A percentile compares a stretch with the other conserved stretches of the same genome.
Conservation (phyloP, 1,140 invertebrate genomes). For the Lithobius niger region DNA sequence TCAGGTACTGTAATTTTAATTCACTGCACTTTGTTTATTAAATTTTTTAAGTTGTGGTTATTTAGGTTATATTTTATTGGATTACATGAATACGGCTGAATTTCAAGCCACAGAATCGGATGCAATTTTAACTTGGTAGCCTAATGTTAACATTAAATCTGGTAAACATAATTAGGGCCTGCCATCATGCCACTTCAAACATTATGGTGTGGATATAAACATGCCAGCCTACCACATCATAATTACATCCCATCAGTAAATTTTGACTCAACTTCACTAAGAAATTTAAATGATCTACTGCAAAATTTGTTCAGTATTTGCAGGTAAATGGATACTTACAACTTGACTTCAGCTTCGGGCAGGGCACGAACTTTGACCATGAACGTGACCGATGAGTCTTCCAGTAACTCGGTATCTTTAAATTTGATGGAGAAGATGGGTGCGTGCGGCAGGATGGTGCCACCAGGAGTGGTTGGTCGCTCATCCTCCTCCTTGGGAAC, state of each 20-base stretch:
- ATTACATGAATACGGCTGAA: background rate
- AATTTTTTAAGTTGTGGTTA: too few relatives aligned
- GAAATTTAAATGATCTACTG: background rate
- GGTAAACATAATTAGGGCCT: background rate
- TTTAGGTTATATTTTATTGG: too few relatives aligned
- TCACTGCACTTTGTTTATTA: too few relatives aligned
- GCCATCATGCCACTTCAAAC: background rate
- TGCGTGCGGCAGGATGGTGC: conserved; percentile 21
- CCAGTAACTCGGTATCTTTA: conserved; percentile 70
- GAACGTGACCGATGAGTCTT: conserved; percentile 74
- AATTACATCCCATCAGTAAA: background rate
- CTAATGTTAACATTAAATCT: background rate
- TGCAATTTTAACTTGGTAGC: background rate
- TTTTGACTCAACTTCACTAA: background rate
- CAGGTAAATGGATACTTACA: conserved; percentile 46
- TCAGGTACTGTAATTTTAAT: too few relatives aligned
- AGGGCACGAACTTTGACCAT: conserved; percentile 78
- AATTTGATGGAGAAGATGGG: conserved; percentile 44
- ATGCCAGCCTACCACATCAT: background rate
- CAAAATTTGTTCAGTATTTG: too few relatives aligned
- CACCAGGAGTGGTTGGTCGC: conserved; percentile 23
- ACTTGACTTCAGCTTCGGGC: conserved; percentile 66
- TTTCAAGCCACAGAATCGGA: background rate
- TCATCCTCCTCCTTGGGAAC: conserved; percentile 18
- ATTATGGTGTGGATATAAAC: background rate